phyloP scores from a whole-genome alignment of 92 coral and sea anemone genomes.

The Siderastrea radians region DNA sequence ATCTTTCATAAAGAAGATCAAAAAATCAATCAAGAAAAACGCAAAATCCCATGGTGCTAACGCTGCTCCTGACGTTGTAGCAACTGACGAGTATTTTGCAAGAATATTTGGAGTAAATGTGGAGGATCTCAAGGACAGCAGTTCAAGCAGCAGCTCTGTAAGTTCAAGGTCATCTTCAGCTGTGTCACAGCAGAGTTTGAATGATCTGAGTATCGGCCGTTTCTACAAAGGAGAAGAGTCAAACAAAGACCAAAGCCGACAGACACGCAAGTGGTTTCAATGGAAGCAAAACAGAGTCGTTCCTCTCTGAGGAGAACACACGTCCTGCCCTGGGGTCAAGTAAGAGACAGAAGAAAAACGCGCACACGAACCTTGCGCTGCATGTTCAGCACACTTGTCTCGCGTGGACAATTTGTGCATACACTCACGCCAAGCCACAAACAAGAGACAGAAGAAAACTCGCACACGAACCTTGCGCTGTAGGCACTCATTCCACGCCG shows the following conservation, averaged over 20 bases:
- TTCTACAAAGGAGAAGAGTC: background rate
- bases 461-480: too few species aligned
- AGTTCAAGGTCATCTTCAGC: background rate
- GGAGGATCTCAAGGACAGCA: background rate
- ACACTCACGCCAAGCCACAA: too few species aligned
- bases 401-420: background rate
- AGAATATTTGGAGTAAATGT: background rate
- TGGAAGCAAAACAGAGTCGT: background rate
- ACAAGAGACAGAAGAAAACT: too few species aligned
- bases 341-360: too few species aligned
- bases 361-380: background rate
- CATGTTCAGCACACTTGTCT: background rate
- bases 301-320: background rate
- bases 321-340: background rate
- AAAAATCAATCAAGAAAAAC: slow-evolving; percentile 8
- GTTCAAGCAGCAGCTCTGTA: background rate
- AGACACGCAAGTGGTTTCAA: slow-evolving; percentile 10
- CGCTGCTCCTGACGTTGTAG: background rate
- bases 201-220: background rate
- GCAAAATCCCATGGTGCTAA: background rate
- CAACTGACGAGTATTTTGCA: slow-evolving; percentile 4
- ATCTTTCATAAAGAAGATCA: slow-evolving; percentile 11
- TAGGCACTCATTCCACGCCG: too few species aligned
- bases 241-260: background rate
- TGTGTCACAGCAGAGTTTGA: background rate